A percentile compares a stretch with the other conserved stretches of the same genome.
These are phyloP conservation scores for Dromococcyx pavoninus DNA, from an alignment of 2,797 vertebrate species.

Conservation along the genomic window DNA sequence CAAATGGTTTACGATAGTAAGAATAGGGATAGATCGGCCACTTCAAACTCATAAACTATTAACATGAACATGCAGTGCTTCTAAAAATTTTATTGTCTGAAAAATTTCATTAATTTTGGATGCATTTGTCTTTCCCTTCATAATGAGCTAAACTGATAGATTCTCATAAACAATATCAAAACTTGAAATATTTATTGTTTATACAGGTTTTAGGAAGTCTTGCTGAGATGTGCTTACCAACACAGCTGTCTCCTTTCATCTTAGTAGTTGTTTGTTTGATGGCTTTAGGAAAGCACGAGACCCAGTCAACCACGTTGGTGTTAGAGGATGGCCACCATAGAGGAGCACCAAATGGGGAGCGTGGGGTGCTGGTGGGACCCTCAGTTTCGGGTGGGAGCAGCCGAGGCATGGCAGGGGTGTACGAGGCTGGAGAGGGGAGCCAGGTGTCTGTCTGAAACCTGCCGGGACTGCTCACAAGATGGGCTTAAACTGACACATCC, in stretches of 20 bases:
- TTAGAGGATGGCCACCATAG: accelerated
- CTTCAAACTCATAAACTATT: not conserved
- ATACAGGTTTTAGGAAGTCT: not conserved
- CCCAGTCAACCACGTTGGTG: not conserved
- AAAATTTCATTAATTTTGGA: not conserved
- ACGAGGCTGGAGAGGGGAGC: not conserved
- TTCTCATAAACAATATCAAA: not conserved
- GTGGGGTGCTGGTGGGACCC: accelerated
- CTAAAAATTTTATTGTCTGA: not conserved
- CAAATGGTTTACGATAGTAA: not conserved
- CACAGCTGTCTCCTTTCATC: not conserved
- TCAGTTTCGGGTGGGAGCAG: not conserved
- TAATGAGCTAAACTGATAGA: not conserved
- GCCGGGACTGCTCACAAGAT: not conserved
- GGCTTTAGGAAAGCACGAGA: not conserved
- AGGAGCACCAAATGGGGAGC: accelerated
- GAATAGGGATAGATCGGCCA: not conserved
- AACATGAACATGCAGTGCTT: not conserved
- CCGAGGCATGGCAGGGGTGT: not conserved
- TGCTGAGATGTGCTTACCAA: not conserved
- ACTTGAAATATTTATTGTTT: not conserved
- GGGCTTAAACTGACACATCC: not conserved
- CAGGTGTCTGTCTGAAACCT: not conserved
- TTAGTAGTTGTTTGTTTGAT: not conserved
- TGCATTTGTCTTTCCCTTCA: constrained; percentile 8